Conservation (phyloP, 2,888 invertebrate genomes). For the Germaria angustata region DNA sequence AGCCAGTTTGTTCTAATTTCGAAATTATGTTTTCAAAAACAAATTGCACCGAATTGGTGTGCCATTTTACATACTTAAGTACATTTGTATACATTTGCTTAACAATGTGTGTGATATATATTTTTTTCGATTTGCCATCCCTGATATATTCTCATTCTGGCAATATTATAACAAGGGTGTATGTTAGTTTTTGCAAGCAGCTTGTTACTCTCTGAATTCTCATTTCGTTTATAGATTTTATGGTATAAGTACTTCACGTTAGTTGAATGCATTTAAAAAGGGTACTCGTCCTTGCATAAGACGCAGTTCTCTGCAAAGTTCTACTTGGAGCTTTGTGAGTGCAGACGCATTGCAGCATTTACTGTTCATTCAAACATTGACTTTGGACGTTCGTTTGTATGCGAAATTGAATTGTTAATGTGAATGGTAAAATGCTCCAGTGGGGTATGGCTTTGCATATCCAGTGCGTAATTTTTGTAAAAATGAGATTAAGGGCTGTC, state of each 20-base stretch:
- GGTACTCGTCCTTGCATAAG: slow-evolving; percentile 73
- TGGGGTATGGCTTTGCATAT: slow-evolving; percentile 80
- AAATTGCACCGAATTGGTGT: too few species aligned
- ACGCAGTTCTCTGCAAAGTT: slow-evolving; percentile 17
- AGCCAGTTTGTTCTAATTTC: too few species aligned
- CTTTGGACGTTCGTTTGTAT: too few species aligned
- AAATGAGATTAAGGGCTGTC: slow-evolving; percentile 62
- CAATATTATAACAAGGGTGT: not conserved
- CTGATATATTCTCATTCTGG: not conserved
- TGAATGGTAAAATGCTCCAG: slow-evolving; percentile 70
- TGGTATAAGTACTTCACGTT: not conserved
- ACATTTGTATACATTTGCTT: too few species aligned
- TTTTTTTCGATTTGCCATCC: not conserved
- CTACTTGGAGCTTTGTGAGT: slow-evolving; percentile 59
- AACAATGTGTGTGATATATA: too few species aligned
- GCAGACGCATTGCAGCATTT: slow-evolving; percentile 75
- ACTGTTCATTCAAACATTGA: slow-evolving; percentile 70
- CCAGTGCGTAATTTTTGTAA: slow-evolving; percentile 78
- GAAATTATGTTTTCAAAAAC: too few species aligned
- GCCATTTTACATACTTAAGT: too few species aligned
- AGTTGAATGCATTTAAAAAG: slow-evolving; percentile 69
- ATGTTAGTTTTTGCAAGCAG: not conserved
- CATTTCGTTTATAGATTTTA: not conserved
- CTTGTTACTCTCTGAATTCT: slow-evolving; percentile 25
- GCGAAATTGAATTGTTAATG: too few species aligned